These are phyloP conservation scores for Ficedula albicollis DNA, from an alignment of 2,797 vertebrate species.

Conservation along the genomic window DNA sequence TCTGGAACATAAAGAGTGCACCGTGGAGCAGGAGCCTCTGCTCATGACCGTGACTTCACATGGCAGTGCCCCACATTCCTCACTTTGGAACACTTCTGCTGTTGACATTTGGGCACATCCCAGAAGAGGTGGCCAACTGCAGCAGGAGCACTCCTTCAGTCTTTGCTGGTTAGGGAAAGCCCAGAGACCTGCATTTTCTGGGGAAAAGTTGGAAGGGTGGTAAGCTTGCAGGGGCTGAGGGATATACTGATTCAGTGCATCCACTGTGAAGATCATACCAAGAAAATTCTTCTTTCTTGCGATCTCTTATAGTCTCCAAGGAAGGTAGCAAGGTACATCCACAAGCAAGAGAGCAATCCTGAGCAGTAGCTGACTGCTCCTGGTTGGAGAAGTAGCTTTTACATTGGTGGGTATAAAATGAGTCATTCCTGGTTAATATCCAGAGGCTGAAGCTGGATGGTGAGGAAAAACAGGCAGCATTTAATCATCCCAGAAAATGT, in stretches of 20 bases:
- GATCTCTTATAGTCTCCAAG: neutral
- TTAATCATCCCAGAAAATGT: slow-evolving; percentile 24
- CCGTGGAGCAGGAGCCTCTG: neutral
- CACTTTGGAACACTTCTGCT: neutral
- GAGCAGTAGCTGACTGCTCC: neutral
- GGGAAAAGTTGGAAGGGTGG: neutral
- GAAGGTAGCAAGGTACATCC: neutral
- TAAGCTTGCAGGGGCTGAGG: neutral
- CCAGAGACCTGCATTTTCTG: neutral
- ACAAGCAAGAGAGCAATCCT: neutral
- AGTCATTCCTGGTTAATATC: neutral
- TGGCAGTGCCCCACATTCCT: neutral
- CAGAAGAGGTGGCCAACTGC: neutral
- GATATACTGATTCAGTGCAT: neutral
- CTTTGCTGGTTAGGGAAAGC: neutral
- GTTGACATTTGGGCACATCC: neutral
- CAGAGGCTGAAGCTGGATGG: neutral
- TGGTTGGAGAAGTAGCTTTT: neutral
- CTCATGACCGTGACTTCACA: neutral
- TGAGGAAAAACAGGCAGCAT: neutral
- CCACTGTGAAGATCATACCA: neutral
- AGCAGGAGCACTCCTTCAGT: neutral
- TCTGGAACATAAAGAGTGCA: neutral
- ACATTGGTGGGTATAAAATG: neutral
- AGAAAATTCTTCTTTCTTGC: neutral